Evolutionary conservation across 2,113 vertebrate genomes (phyloP), one percentile per base, ranked within the genome.

Genomic region (Rafetus swinhoei): DNA sequence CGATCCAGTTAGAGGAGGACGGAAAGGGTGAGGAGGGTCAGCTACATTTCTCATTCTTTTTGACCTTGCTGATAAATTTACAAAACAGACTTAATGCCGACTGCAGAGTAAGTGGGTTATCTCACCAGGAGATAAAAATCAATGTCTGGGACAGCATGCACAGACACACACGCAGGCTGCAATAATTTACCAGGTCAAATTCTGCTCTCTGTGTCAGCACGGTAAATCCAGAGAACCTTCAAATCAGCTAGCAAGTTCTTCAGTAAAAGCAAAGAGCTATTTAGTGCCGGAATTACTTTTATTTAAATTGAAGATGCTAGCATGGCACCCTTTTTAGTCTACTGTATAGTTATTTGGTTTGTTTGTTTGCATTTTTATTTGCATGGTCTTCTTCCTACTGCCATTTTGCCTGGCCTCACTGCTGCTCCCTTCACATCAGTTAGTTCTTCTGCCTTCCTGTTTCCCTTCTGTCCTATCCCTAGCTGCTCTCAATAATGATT

Each of bases 341-440:
- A 79, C n/a, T 77, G 24, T 25, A 35, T 86, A 87, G 15, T 59
- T 84, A 50, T 9, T 22, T 69, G 6, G 1, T 32, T 72, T 84
- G 65, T 54, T 86, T 56, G 74, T 4, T 81, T 86, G 24, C 4
- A 25, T 85, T 89, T 91, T 15, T 56, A 27, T 93, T 84, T 57
- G 54, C 57, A 39, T 74, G 39, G 19, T 74, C 35, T 22, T 74
- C 52, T 74, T 80, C 69, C 39, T 56, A 65, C 85, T 92, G 52
- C 45, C 18, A 84, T 35, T 55, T 60, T 69, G 7, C 9, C 25
- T 82, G 35, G 56, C 35, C 15, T 85, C 1, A 0, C 8, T 55
- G 9, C 59, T 22, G 27, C 52, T 86, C 13, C 29, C 45, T 45
- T 22, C 0, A 0, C 45, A 35, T 72, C 50, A 29, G 7, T 35